Base-by-base conservation (phyloP, 2,888 invertebrate genomes). In the Nomada fabriciana region DNA sequence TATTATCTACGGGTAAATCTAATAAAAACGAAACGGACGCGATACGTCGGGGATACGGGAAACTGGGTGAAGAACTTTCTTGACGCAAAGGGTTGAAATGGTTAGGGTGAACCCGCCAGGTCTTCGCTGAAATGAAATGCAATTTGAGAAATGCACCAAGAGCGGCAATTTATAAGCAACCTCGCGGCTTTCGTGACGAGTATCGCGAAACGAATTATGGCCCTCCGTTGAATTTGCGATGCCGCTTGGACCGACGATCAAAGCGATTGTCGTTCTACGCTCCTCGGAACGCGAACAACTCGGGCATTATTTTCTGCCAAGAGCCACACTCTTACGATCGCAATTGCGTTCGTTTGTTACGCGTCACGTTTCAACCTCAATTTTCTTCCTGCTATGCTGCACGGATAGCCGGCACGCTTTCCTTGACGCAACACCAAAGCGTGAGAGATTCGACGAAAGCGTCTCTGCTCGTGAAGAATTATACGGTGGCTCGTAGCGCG, bases 321-420 rank as follows among this genome's bases (percentile, higher is more conserved):
- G 25, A 18, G 36, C 36, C 36, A 42, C 55, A 18, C 47, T 57
- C 43, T 47, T 4, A 64, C 68, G 29, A 61, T 47, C 65, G 29
- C 20, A 76, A 80, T 80, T 80, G 70, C 80, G 57, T 75, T 75
- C 80, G 65, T 80, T 80, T 80, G 70, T 75, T 60, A 60, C 70
- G 36, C 42, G 75, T 80, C 80, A 75, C 70, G 80, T 80, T 70
- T 70, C 65, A 29, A 18, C 36, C 50, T 67, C 55, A 63, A 65
- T 57, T 69, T 70, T 68, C 69, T 80, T 57, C 70, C 72, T 72
- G 64, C 36, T 50, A 20, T 13, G 50, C 42, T 64, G 47, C n/a
- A 43, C 72, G 15, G 47, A 57, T 15, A 18, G 18, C n/a, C 2
- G 2, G 7, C 47, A 0, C 4, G 13, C 18, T 69, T 69, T 57